Evolutionary conservation across 2,797 vertebrate genomes (phyloP).

Genomic region (Paedocypris micromegethes): DNA sequence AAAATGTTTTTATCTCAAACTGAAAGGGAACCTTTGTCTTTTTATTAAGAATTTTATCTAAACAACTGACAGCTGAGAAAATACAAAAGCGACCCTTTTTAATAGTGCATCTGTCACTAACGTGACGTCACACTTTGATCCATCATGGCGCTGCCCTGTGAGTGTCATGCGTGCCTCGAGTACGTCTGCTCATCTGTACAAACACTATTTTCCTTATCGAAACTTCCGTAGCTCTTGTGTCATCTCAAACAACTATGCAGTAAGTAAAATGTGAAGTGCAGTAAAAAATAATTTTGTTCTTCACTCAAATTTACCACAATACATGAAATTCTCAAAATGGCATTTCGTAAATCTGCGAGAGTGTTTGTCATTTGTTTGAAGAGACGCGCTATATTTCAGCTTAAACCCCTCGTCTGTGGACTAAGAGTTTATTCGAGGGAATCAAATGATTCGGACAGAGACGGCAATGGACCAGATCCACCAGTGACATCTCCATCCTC

Average conservation of each 20-base stretch:
- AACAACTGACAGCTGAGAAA: neutral
- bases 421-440: conserved; percentile 47
- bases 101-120: conserved; percentile 17
- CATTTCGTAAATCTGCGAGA: conserved; percentile 48
- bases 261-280: no score
- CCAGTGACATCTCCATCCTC: conserved; percentile 9
- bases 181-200: neutral
- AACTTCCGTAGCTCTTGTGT: no score
- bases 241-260: no score
- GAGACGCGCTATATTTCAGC: conserved; percentile 11
- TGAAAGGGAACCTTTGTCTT: no score
- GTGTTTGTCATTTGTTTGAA: conserved; percentile 21
- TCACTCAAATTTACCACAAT: neutral
- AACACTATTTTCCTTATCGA: no score
- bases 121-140: conserved; percentile 3
- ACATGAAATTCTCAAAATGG: conserved; percentile 20
- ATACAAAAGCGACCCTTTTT: neutral
- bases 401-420: neutral
- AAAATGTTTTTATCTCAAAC: no score
- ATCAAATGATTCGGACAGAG: conserved; percentile 35
- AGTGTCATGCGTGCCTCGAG: conserved; percentile 30
- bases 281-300: neutral
- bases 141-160: conserved; percentile 46
- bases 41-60: no score
- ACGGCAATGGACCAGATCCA: conserved; percentile 36